Base-by-base conservation (phyloP, 2,113 vertebrate species). In the Rhizomys pruinosus region DNA sequence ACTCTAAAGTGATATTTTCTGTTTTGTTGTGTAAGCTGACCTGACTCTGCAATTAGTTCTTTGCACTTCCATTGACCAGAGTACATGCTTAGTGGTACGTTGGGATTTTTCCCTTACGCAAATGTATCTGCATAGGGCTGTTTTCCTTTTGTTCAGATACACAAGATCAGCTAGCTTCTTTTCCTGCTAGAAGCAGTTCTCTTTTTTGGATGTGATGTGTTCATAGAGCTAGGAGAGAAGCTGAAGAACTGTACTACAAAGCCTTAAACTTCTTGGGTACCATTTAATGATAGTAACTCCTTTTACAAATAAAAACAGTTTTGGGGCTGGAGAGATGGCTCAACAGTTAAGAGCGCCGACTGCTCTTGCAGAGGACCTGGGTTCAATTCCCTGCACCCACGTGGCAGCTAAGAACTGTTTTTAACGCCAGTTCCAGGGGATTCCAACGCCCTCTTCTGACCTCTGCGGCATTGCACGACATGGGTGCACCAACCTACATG, bases 281-380 rank as follows among this genome's bases (percentile, higher is more conserved):
- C 5, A 39, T 63, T 82, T 76, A 81, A 73, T 66, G 37, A 63
- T 42, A 29, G 11, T 37, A n/a, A 55, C 34, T 89, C 47, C n/a
- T 87, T 85, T 95, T 71, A 76, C 20, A 84, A 90, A 84, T 55
- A 63, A 90, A 79, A 44, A 29, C 87, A 93, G 32, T 64, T 89
- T 94, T 74, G n/a, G n/a, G n/a, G n/a, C n/a, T n/a, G n/a, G n/a
- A n/a, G n/a, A n/a, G n/a, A n/a, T n/a, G n/a, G n/a, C n/a, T n/a
- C n/a, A n/a, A n/a, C n/a, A n/a, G n/a, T n/a, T n/a, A n/a, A n/a
- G n/a, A n/a, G n/a, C n/a, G n/a, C n/a, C n/a, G n/a, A n/a, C n/a
- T n/a, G n/a, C n/a, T n/a, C n/a, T n/a, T n/a, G n/a, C n/a, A n/a
- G n/a, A n/a, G n/a, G n/a, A n/a, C n/a, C n/a, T n/a, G n/a, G n/a